Base-by-base conservation (phyloP, 2,888 invertebrate genomes). In the Leucozona laternaria region DNA sequence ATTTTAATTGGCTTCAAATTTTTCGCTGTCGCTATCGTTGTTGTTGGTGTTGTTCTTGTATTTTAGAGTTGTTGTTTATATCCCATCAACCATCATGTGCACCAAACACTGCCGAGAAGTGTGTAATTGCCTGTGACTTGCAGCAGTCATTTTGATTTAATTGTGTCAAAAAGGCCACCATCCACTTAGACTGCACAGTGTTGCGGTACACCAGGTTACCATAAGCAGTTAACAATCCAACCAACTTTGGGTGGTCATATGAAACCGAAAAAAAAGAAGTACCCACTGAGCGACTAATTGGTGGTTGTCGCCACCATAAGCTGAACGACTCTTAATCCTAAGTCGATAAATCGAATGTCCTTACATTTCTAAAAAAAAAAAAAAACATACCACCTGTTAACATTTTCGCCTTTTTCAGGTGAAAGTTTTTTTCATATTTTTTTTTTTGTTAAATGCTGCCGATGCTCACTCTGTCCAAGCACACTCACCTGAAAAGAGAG, bases 331-430 rank as follows among this genome's bases (percentile, higher is more conserved):
- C 40, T 57, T 68, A 79, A 80, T 45, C 71, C 82, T 40, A 50
- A 64, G 13, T 58, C 11, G 28, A 58, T 66, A 60, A 58, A 22
- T 66, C 28, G 70, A 58, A 58, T 78, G 72, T 78, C 66, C 66
- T 82, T 71, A 84, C 79, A 79, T 55, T 15, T 71, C 66, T 71
- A 57, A 50, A 66, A n/a, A n/a, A n/a, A n/a, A n/a, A n/a, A n/a
- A n/a, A n/a, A n/a, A n/a, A n/a, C n/a, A 66, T 81, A 81, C 85
- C 82, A 86, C 81, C 85, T 82, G 81, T 82, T 77, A 57, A 66
- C 60, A 72, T 68, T 73, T 62, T 73, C 77, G 77, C 81, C 75
- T 77, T 81, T 72, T 81, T 40, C 71, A 78, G 81, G 85, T 86
- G 82, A 86, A 86, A 73, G 86, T 82, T 45, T 60, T 50, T 50